These are phyloP conservation scores for Characodon lateralis DNA, from an alignment of 2,797 vertebrate species.

Conservation along the genomic window DNA sequence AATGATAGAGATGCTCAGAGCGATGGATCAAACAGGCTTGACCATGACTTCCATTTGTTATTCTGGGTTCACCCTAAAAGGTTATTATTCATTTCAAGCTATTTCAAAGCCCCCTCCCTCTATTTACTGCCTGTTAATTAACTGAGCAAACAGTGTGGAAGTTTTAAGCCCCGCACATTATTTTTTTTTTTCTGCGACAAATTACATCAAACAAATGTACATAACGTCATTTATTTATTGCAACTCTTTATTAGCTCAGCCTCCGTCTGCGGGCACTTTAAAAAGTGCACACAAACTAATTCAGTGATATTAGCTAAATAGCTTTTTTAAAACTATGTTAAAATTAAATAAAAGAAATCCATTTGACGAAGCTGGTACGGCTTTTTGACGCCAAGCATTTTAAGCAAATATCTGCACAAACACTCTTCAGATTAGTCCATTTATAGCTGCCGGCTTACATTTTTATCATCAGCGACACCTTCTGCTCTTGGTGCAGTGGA, in stretches of 20 bases:
- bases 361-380: conserved; percentile 20
- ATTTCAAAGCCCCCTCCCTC: conserved; percentile 64
- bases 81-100: conserved; percentile 76
- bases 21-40: conserved; percentile 67
- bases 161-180: conserved; percentile 57
- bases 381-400: conserved; percentile 19
- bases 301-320: conserved; percentile 50
- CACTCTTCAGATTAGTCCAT: conserved; percentile 67
- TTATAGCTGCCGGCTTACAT: conserved; percentile 71
- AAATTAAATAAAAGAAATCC: conserved; percentile 24
- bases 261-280: conserved; percentile 54
- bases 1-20: conserved; percentile 63
- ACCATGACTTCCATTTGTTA: conserved; percentile 72
- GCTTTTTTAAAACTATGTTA: conserved; percentile 50
- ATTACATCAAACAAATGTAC: conserved; percentile 70
- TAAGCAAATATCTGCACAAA: conserved; percentile 31
- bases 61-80: conserved; percentile 74
- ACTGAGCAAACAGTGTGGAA: conserved; percentile 66
- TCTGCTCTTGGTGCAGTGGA: conserved; percentile 63
- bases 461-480: conserved; percentile 78
- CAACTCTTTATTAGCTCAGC: conserved; percentile 57
- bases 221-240: conserved; percentile 65
- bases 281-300: conserved; percentile 63
- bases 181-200: conserved; percentile 52
- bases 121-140: conserved; percentile 75